These are phyloP conservation scores for Crotophaga sulcirostris DNA, from an alignment of 2,113 vertebrate species.

Conservation along the genomic window DNA sequence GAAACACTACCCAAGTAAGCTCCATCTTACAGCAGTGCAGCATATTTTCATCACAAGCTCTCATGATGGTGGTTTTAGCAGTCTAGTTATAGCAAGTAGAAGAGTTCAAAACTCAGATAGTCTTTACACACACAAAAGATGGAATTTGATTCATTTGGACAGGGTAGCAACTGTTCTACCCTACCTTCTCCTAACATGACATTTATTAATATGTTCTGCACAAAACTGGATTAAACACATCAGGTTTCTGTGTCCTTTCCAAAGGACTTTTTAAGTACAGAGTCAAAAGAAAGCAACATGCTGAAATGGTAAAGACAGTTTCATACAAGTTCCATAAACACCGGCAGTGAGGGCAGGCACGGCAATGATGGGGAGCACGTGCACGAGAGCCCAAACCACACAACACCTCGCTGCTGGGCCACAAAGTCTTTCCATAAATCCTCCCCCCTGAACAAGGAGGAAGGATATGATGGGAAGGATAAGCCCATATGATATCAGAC, in stretches of 20 bases:
- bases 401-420: background rate
- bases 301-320: background rate
- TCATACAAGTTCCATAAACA: too few relatives aligned
- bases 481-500: background rate
- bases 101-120: background rate
- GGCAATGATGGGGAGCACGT: fast-evolving
- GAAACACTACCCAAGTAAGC: background rate
- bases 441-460: fast-evolving
- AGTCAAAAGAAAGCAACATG: background rate
- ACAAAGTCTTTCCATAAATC: fast-evolving
- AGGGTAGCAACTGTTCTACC: fast-evolving
- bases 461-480: background rate
- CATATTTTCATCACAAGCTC: background rate
- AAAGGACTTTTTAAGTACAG: background rate
- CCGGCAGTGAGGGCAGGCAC: background rate
- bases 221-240: background rate
- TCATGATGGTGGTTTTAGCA: background rate
- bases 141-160: background rate
- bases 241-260: background rate
- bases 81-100: background rate
- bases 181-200: background rate
- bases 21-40: background rate
- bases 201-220: background rate
- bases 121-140: background rate
- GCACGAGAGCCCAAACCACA: background rate